Conservation (phyloP, 2,113 vertebrate genomes). For the Scomber scombrus region DNA sequence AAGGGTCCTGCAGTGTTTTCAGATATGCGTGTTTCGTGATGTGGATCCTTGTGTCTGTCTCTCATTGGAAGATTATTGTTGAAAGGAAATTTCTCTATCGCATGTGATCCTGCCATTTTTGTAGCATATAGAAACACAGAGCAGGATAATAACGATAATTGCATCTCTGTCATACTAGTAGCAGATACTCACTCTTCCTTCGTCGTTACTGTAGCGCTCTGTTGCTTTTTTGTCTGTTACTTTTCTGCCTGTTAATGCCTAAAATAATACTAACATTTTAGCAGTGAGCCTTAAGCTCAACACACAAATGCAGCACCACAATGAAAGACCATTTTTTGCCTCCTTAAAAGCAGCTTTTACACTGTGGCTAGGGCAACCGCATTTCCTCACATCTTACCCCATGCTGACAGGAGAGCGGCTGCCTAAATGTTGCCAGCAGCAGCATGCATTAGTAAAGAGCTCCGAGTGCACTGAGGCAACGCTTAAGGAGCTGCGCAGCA, state of each 20-base stretch:
- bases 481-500: slow-evolving; percentile 12
- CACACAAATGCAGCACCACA: background rate
- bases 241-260: background rate
- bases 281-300: slow-evolving; percentile 4
- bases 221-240: background rate
- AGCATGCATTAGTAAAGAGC: slow-evolving; percentile 66
- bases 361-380: slow-evolving; percentile 15
- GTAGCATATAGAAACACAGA: background rate
- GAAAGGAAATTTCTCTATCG: background rate
- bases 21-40: background rate
- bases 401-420: slow-evolving; percentile 43
- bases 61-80: background rate
- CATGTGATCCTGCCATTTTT: background rate
- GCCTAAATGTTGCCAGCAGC: slow-evolving; percentile 57
- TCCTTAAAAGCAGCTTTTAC: slow-evolving; percentile 18
- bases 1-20: slow-evolving; percentile 7
- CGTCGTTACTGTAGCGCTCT: background rate
- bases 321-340: background rate
- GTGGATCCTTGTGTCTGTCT: background rate
- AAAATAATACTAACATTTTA: slow-evolving; percentile 1
- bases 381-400: slow-evolving; percentile 57
- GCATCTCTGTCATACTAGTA: background rate
- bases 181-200: background rate
- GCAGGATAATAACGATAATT: background rate
- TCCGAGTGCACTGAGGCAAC: slow-evolving; percentile 31